Evolutionary conservation across 2,113 vertebrate genomes (phyloP).

Genomic region (Mesocricetus auratus): DNA sequence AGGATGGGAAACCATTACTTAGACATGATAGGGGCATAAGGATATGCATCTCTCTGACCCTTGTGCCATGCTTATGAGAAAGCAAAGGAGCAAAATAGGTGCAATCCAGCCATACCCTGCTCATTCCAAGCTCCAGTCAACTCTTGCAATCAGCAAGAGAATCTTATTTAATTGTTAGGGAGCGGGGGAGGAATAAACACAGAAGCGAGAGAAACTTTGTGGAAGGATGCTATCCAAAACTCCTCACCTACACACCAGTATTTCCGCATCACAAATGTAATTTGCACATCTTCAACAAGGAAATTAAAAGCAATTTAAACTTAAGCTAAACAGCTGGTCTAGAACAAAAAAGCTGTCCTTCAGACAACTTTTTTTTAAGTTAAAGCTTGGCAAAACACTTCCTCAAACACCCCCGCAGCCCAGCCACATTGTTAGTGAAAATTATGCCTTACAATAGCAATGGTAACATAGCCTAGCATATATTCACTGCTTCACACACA

Average conservation of each 20-base stretch:
- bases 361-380: slow-evolving; percentile 21
- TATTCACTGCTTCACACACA: background rate
- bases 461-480: background rate
- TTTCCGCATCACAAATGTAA: slow-evolving; percentile 45
- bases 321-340: slow-evolving; percentile 58
- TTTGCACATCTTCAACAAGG: slow-evolving; percentile 57
- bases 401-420: slow-evolving; percentile 12
- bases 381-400: slow-evolving; percentile 58
- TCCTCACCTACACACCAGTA: background rate
- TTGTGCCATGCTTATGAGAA: background rate
- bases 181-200: background rate
- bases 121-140: slow-evolving; percentile 19
- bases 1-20: background rate
- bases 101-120: slow-evolving; percentile 5
- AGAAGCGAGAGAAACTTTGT: background rate
- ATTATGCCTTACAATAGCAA: background rate
- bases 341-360: slow-evolving; percentile 55
- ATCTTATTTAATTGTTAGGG: background rate
- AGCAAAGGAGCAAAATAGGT: background rate
- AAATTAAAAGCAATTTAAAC: slow-evolving; percentile 70
- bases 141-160: background rate
- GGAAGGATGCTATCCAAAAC: slow-evolving; percentile 8
- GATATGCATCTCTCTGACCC: background rate
- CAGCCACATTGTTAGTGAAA: slow-evolving; percentile 37
- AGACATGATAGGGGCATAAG: background rate